A percentile compares a stretch with the other conserved stretches of the same genome.
Conservation (phyloP, 2,888 invertebrate species). For the Himalopsyche japonica region DNA sequence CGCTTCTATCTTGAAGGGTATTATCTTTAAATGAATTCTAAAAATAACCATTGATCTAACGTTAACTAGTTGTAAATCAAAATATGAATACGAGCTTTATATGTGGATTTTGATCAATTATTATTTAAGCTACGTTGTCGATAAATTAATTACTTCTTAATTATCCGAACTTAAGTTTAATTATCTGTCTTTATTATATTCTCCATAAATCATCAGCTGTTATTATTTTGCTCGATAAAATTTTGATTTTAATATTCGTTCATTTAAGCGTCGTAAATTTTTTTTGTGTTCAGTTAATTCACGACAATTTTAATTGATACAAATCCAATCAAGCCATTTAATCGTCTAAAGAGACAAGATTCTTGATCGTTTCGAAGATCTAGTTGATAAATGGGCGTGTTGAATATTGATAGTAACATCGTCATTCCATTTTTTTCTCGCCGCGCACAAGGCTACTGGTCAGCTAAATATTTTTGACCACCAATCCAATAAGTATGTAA, state of each 20-base stretch:
- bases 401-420: not conserved
- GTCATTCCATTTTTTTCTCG: not conserved
- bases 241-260: not conserved
- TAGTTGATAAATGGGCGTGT: not conserved
- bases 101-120: too few species aligned
- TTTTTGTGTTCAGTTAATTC: not conserved
- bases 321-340: not conserved
- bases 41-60: too few species aligned
- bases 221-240: too few species aligned
- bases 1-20: too few species aligned
- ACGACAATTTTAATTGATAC: not conserved
- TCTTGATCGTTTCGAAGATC: not conserved
- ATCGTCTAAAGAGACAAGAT: not conserved
- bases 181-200: too few species aligned
- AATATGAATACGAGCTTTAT: too few species aligned
- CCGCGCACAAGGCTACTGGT: not conserved
- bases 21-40: too few species aligned
- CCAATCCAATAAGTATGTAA: not conserved
- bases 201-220: too few species aligned
- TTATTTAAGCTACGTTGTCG: too few species aligned
- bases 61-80: too few species aligned
- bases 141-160: too few species aligned
- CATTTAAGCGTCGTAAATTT: not conserved
- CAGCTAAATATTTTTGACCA: not conserved
- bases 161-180: too few species aligned